A percentile compares a stretch with the other conserved stretches of the same genome.
These are phyloP conservation scores for Drosophila jambulina DNA, from an alignment of 1,140 invertebrate genomes.

Conservation along the genomic window DNA sequence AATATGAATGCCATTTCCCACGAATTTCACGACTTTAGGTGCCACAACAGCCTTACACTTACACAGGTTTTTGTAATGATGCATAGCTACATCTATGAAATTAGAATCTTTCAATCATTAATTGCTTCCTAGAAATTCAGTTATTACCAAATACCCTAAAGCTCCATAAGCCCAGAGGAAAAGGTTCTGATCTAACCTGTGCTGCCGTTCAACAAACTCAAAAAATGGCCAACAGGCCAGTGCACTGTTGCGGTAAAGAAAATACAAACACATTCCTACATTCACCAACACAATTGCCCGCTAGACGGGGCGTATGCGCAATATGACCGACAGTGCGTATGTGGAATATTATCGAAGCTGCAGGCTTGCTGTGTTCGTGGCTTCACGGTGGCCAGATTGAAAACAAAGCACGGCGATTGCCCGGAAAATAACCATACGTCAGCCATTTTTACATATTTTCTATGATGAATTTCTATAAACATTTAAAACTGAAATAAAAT, in stretches of 20 bases:
- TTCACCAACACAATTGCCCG: not conserved
- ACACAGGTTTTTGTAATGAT: no score
- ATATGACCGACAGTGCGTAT: slow-evolving; percentile 28
- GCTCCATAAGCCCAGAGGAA: not conserved
- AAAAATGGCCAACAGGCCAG: not conserved
- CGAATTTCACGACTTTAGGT: no score
- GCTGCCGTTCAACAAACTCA: not conserved
- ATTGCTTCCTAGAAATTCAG: not conserved
- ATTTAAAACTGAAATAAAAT: slow-evolving; percentile 16
- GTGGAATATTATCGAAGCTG: slow-evolving; percentile 9
- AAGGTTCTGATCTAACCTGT: not conserved
- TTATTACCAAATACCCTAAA: not conserved
- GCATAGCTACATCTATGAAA: not conserved
- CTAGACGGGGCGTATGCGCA: slow-evolving; percentile 23
- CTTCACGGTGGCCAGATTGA: slow-evolving; percentile 5
- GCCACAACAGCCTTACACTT: no score
- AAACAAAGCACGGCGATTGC: slow-evolving; percentile 15
- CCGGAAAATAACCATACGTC: not conserved
- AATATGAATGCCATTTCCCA: no score
- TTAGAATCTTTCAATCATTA: not conserved
- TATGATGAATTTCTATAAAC: slow-evolving; percentile 2
- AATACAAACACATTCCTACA: not conserved
- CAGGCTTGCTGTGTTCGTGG: slow-evolving; percentile 1
- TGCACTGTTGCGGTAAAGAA: slow-evolving; percentile 7
- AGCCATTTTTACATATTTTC: slow-evolving; percentile 8